Evolutionary conservation across 2,113 vertebrate genomes (phyloP).

Genomic region (Picathartes gymnocephalus): DNA sequence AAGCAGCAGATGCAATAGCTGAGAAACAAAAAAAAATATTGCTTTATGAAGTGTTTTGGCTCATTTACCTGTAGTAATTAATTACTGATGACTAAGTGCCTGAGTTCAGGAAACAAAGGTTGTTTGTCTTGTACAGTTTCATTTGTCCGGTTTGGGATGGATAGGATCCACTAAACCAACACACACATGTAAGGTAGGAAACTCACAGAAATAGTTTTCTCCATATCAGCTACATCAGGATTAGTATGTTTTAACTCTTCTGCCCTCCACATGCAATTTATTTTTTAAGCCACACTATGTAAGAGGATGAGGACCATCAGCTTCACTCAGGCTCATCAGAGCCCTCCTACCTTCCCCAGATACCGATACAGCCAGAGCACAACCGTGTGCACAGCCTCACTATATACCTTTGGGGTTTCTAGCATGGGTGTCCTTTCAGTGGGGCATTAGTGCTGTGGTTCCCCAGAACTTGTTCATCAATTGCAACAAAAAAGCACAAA

Average conservation of each 20-base stretch:
- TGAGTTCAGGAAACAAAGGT: background rate
- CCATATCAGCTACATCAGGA: background rate
- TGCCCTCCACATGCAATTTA: background rate
- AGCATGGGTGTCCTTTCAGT: background rate
- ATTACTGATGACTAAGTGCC: background rate
- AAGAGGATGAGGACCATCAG: background rate
- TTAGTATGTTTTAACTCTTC: background rate
- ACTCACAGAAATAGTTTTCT: background rate
- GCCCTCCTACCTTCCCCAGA: background rate
- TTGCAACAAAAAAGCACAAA: background rate
- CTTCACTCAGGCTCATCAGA: background rate
- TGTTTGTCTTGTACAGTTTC: background rate
- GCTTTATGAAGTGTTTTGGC: conserved; percentile 47
- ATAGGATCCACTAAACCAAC: background rate
- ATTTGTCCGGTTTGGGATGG: background rate
- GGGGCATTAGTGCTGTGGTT: background rate
- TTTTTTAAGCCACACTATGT: background rate
- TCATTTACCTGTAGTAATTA: background rate
- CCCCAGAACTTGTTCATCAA: too few species aligned
- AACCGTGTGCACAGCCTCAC: background rate
- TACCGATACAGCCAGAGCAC: background rate
- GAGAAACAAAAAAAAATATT: background rate
- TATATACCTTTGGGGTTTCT: background rate
- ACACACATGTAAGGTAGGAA: background rate
- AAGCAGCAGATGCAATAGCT: conserved; percentile 36